Conservation (phyloP, 2,888 invertebrate genomes). For the Pammene fasciana region DNA sequence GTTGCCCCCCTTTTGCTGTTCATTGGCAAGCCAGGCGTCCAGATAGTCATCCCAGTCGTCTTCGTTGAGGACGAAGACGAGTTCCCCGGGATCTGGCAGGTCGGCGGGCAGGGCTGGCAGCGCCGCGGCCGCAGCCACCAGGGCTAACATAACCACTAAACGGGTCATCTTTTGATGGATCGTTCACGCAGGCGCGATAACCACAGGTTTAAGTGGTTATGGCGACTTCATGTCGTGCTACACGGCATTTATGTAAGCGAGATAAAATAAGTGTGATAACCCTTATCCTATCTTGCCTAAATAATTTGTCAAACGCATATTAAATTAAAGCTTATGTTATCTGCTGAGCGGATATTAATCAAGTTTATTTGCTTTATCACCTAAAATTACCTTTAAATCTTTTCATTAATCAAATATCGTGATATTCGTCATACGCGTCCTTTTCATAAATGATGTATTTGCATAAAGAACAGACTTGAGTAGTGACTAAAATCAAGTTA, state of each 20-base stretch:
- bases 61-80: conserved; percentile 68
- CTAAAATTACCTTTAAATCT: background rate
- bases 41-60: conserved; percentile 78
- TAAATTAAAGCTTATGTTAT: background rate
- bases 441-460: too few relatives aligned
- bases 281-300: background rate
- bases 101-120: conserved; percentile 52
- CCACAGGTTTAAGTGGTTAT: background rate
- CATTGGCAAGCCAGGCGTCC: conserved; percentile 67
- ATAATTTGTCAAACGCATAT: background rate
- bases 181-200: background rate
- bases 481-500: too few relatives aligned
- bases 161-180: conserved; percentile 43
- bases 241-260: background rate
- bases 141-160: conserved; percentile 50
- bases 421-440: too few relatives aligned
- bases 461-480: too few relatives aligned
- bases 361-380: background rate
- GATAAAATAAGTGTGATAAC: background rate
- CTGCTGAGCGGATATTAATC: background rate
- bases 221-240: background rate
- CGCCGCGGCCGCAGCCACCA: conserved; percentile 53
- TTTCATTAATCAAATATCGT: background rate
- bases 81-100: conserved; percentile 64
- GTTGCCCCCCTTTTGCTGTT: conserved; percentile 58